These are phyloP conservation scores for Sebastes matsubarae DNA, from an alignment of 2,797 vertebrate genomes.

Conservation along the genomic window DNA sequence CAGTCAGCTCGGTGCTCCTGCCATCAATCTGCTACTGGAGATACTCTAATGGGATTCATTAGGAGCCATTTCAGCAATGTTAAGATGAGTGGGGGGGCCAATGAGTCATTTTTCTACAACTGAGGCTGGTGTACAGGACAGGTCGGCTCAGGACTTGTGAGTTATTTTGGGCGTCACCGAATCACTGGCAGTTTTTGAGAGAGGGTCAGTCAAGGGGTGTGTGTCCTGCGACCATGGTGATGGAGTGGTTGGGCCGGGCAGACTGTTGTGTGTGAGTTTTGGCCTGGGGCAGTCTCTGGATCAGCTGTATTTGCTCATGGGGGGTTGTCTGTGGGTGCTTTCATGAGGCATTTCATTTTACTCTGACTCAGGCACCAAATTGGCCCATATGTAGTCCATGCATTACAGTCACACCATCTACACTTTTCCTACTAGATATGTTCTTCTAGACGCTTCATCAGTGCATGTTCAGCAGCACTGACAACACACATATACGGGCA, in stretches of 20 bases:
- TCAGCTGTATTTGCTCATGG: conserved; percentile 30
- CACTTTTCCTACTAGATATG: background rate
- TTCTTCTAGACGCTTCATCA: background rate
- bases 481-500: background rate
- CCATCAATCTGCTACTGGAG: conserved; percentile 8
- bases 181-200: background rate
- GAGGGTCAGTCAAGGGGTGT: background rate
- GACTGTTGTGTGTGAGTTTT: background rate
- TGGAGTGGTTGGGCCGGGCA: background rate
- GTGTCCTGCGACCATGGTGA: background rate
- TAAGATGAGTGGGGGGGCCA: background rate
- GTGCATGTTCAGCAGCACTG: background rate
- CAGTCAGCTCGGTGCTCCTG: background rate
- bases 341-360: background rate
- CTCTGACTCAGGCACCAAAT: conserved; percentile 2
- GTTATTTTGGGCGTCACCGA: background rate
- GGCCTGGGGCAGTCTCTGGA: background rate
- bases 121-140: background rate
- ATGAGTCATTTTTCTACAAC: background rate
- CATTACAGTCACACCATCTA: background rate
- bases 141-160: background rate
- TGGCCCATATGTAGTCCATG: background rate
- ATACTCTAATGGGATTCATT: background rate
- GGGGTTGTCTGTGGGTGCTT: background rate
- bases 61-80: background rate